These are phyloP conservation scores for Mesochorus sp. DNA, from an alignment of 2,888 invertebrate genomes.

Conservation along the genomic window DNA sequence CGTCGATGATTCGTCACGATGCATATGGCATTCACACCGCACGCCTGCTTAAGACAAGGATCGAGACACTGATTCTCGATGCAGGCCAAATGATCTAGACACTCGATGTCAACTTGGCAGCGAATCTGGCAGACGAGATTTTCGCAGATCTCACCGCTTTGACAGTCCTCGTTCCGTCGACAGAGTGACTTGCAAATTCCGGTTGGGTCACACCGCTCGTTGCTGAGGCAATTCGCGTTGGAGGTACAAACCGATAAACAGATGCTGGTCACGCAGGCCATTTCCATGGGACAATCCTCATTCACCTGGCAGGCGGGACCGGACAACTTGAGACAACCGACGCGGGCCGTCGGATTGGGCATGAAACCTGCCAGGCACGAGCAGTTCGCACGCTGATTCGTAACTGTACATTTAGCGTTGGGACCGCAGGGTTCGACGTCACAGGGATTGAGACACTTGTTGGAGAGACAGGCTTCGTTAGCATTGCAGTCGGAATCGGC, in stretches of 20 bases:
- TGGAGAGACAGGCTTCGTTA: slow-evolving; percentile 91
- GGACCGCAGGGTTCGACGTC: slow-evolving; percentile 91
- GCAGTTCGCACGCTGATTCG: slow-evolving; percentile 91
- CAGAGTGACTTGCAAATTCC: slow-evolving; percentile 94
- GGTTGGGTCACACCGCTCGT: slow-evolving; percentile 88
- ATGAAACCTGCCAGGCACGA: slow-evolving; percentile 91
- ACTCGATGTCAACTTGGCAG: slow-evolving; percentile 91
- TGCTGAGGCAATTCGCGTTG: slow-evolving; percentile 90
- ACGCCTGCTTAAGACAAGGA: slow-evolving; percentile 89
- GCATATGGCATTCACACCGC: slow-evolving; percentile 93
- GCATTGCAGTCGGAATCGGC: slow-evolving; percentile 94
- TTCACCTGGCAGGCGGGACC: slow-evolving; percentile 89
- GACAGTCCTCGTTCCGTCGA: slow-evolving; percentile 92
- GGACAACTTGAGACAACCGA: slow-evolving; percentile 93
- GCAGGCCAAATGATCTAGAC: slow-evolving; percentile 89
- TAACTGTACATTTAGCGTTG: slow-evolving; percentile 91
- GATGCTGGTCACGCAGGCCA: slow-evolving; percentile 88
- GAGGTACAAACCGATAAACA: slow-evolving; percentile 92
- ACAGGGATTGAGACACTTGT: slow-evolving; percentile 92
- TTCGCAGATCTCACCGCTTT: slow-evolving; percentile 93
- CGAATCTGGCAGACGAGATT: slow-evolving; percentile 90
- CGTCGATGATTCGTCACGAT: slow-evolving; percentile 88
- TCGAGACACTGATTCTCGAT: slow-evolving; percentile 90
- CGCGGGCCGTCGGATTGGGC: slow-evolving; percentile 93
- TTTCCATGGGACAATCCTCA: slow-evolving; percentile 88